Percentiles rank a stretch among this genome's conserved stretches.
These are phyloP conservation scores for Chiloscyllium punctatum DNA, from an alignment of 2,797 vertebrate species.

Conservation along the genomic window DNA sequence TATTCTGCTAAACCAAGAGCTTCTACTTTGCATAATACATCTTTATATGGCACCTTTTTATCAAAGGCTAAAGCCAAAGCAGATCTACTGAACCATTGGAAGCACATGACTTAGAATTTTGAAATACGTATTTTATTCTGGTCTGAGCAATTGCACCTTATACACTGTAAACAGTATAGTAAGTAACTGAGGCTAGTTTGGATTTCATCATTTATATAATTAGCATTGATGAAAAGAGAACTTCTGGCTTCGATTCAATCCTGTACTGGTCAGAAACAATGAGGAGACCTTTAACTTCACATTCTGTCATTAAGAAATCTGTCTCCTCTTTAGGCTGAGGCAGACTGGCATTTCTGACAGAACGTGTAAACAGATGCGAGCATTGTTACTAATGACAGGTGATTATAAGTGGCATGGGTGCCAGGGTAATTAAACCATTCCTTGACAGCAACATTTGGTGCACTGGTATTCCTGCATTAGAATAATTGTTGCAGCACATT, in stretches of 20 bases:
- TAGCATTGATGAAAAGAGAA: slow-evolving; percentile 55
- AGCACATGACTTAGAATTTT: slow-evolving; percentile 65
- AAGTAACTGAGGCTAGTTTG: slow-evolving; percentile 56
- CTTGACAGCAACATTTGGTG: slow-evolving; percentile 94
- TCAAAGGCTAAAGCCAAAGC: slow-evolving; percentile 61
- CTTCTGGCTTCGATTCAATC: slow-evolving; percentile 61
- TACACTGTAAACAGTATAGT: slow-evolving; percentile 66
- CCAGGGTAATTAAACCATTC: slow-evolving; percentile 90
- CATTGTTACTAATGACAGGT: slow-evolving; percentile 91
- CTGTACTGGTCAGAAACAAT: slow-evolving; percentile 47
- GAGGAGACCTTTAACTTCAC: slow-evolving; percentile 36
- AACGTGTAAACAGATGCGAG: slow-evolving; percentile 85
- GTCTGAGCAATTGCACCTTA: slow-evolving; percentile 61
- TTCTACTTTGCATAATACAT: too few relatives aligned
- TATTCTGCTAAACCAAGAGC: too few relatives aligned
- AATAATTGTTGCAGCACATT: slow-evolving; percentile 70
- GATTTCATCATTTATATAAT: slow-evolving; percentile 55
- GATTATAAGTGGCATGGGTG: slow-evolving; percentile 89
- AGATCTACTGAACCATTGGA: slow-evolving; percentile 59
- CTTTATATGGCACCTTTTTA: slow-evolving; percentile 43
- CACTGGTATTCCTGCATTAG: slow-evolving; percentile 72
- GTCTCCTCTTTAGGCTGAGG: slow-evolving; percentile 51
- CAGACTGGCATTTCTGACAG: slow-evolving; percentile 74
- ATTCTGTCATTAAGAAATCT: slow-evolving; percentile 49
- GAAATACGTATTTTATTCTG: slow-evolving; percentile 66